Conservation (phyloP, 2,113 vertebrate species). For the Neomonachus schauinslandi region DNA sequence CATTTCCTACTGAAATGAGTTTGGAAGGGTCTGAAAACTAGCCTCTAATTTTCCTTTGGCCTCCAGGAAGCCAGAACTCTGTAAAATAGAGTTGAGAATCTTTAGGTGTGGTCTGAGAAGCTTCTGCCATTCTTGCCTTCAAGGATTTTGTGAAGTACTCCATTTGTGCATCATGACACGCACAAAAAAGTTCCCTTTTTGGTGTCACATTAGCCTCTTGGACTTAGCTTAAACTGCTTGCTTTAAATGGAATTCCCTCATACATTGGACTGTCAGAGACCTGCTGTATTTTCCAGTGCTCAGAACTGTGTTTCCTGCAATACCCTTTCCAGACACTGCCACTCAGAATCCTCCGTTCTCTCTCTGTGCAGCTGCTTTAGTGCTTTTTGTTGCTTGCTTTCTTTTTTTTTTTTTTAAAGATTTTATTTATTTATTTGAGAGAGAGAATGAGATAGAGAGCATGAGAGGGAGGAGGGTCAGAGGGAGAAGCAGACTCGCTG, state of each 20-base stretch:
- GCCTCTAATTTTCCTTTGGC: not conserved
- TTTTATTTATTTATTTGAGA: too few relatives aligned
- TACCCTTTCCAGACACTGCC: not conserved
- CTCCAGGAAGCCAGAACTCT: not conserved
- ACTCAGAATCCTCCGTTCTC: not conserved
- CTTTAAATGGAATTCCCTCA: not conserved
- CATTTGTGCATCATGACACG: not conserved
- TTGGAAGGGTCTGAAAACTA: not conserved
- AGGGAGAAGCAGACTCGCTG: too few relatives aligned
- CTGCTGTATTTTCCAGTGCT: not conserved
- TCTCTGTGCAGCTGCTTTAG: not conserved
- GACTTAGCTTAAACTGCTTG: not conserved
- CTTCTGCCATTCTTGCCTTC: not conserved
- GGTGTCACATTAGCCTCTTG: not conserved
- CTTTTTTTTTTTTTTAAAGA: too few relatives aligned
- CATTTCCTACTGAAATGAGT: not conserved
- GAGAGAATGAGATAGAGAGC: too few relatives aligned
- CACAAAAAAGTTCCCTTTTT: not conserved
- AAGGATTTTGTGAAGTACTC: not conserved
- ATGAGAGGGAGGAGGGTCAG: too few relatives aligned
- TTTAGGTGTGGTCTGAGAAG: not conserved
- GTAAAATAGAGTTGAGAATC: not conserved
- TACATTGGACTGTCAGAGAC: not conserved
- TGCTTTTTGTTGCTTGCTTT: not conserved
- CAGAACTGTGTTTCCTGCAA: not conserved